A percentile compares a stretch with the other conserved stretches of the same genome.
phyloP scores from a whole-genome alignment of 2,113 vertebrate species.

The Podarcis muralis region DNA sequence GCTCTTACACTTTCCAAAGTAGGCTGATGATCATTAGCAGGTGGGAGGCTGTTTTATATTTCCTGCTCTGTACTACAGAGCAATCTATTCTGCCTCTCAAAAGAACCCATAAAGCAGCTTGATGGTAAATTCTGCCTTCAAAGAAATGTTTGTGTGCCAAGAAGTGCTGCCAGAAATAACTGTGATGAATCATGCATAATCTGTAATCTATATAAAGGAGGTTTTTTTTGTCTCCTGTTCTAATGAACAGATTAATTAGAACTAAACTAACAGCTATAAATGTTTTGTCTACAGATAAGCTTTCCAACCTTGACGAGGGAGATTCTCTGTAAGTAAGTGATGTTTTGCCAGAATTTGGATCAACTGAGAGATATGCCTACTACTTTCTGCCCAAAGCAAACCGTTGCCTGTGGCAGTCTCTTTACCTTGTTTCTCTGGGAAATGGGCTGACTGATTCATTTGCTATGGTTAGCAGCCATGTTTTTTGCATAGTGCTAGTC shows the following conservation, averaged over 20 bases:
- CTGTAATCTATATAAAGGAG: background rate
- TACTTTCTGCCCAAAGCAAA: background rate
- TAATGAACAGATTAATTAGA: background rate
- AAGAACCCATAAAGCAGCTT: background rate
- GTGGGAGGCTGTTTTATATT: background rate
- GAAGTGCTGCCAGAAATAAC: background rate
- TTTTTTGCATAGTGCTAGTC: background rate
- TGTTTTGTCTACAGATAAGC: background rate
- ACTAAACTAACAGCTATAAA: background rate
- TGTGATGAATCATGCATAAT: background rate
- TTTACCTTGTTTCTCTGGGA: background rate
- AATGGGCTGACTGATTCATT: background rate
- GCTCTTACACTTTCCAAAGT: background rate
- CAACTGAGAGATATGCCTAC: background rate
- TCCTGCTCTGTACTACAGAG: background rate
- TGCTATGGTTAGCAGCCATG: background rate
- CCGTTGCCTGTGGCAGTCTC: background rate
- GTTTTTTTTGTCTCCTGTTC: background rate
- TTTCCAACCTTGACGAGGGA: background rate
- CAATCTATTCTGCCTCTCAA: background rate
- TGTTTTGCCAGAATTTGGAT: background rate
- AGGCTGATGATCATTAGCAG: background rate
- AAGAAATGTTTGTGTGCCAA: background rate
- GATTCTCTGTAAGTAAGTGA: background rate
- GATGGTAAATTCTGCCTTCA: background rate